Evolutionary conservation across 2,888 invertebrate species (phyloP), one percentile per base, ranked within the genome.

Genomic region (Luffia ferchaultella): DNA sequence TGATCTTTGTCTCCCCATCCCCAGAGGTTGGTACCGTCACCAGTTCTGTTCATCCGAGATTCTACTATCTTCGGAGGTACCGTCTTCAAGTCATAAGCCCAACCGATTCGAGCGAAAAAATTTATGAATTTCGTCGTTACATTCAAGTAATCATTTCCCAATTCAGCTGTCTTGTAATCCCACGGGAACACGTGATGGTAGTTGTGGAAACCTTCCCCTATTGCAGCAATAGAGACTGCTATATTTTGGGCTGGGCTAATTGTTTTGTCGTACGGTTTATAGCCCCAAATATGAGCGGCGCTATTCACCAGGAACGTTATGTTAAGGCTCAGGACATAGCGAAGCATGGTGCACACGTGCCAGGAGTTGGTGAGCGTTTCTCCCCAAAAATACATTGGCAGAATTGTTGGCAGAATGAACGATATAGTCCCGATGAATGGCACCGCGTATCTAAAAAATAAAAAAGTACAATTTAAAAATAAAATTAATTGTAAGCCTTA

Each of bases 241-340:
- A 56, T 2, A 40, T 64, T 71, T 52, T 74, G 63, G 0, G 55
- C 54, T 1, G 74, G 62, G 18, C 55, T 9, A 18, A 75, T 65
- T 3, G 49, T 57, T 56, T 62, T 68, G 51, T 89, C 76, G 49
- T 84, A 85, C 19, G 83, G 78, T 48, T 68, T 73, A 42, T 67
- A 62, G 1, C 84, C 84, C 69, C 70, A 84, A 20, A 72, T 61
- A 63, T 90, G 90, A 15, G 89, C 89, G 2, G 82, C 85, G 56
- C 88, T 88, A 70, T 90, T 90, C 1, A 90, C 87, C n/a, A 87
- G 67, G 85, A 89, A 90, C 0, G 89, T 89, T 53, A 77, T 72
- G 62, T 91, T 87, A 16, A 90, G 76, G 3, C 79, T 82, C 48
- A 83, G 57, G 12, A 76, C 67, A 62, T 88, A 89, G 41, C 90